Evolutionary conservation across 2,113 vertebrate species (phyloP).

Genomic region (Cryptomyrus ogoouensis): DNA sequence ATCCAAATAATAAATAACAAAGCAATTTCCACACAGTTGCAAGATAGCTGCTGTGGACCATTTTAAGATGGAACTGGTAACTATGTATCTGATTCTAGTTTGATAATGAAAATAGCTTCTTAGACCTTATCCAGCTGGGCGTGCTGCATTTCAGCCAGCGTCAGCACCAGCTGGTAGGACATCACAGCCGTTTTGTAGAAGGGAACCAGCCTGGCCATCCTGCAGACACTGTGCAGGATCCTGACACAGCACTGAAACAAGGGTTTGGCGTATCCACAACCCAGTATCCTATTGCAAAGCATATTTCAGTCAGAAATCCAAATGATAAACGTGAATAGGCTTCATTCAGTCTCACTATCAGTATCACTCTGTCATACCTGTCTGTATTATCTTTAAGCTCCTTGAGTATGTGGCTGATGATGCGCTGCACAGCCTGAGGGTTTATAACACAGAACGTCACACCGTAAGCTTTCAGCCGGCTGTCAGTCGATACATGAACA

Average conservation of each 20-base stretch:
- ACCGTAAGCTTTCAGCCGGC: neutral
- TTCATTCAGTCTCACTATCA: neutral
- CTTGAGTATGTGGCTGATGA: constrained; percentile 37
- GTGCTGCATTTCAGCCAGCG: constrained; percentile 39
- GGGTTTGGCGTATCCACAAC: neutral
- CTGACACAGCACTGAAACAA: constrained; percentile 27
- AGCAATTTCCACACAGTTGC: neutral
- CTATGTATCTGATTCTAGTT: neutral
- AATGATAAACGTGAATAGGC: neutral
- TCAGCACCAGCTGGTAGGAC: constrained; percentile 50
- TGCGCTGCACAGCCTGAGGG: constrained; percentile 31
- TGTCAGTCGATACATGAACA: neutral
- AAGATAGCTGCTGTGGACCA: neutral
- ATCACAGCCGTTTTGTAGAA: constrained; percentile 34
- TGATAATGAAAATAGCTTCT: neutral
- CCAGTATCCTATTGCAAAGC: constrained; percentile 37
- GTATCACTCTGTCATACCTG: too few species aligned
- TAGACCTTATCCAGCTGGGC: constrained; percentile 33
- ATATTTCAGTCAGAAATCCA: neutral
- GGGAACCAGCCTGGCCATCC: neutral
- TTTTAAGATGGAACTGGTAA: neutral
- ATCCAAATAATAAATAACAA: neutral
- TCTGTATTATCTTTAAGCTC: constrained; percentile 36
- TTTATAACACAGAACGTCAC: neutral
- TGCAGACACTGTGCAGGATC: constrained; percentile 30